Base-by-base conservation (phyloP, 1,140 invertebrate genomes). In the Neodiprion virginianus region DNA sequence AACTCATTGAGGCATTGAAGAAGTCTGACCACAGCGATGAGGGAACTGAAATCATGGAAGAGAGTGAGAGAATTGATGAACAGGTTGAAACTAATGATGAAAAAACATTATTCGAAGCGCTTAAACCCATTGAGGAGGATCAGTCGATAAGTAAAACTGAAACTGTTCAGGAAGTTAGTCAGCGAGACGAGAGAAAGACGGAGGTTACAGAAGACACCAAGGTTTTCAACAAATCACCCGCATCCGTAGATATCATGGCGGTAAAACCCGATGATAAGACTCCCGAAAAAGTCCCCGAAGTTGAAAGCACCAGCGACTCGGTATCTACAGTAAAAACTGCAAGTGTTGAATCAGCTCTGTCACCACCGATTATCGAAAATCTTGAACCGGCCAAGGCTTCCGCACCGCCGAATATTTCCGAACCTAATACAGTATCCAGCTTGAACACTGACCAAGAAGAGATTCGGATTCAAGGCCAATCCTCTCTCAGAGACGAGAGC, bases 311-410 rank as follows among this genome's bases (percentile, higher is more conserved):
- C 53, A 8, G n/a, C 11, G 53, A 61, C 11, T 14, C n/a, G 11
- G n/a, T 14, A 8, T 61, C 53, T 12, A 61, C 53, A 8, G 11
- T 17, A 17, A 12, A 61, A 61, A 12, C 53, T 14, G 4, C 53
- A 61, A 17, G 11, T 12, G 11, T 17, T 14, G 53, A 61, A 14
- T 61, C n/a, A 14, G 48, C 73, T 12, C 8, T 28, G 61, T 48
- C 48, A 71, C 47, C 61, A 28, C 40, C 8, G 68, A 21, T 14
- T 11, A 7, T 28, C 10, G 48, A 7, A 40, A 74, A 40, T 67
- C 76, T 73, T 76, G 69, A 76, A 75, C 75, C 75, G 74, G 74
- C 70, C 11, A 61, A 9, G 53, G 53, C 53, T 5, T 8, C 5
- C 3, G n/a, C 8, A 75, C 67, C 48, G 74, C 21, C 23, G 48